These are phyloP conservation scores for Heteronetta atricapilla DNA, from an alignment of 2,113 vertebrate species.

Conservation along the genomic window DNA sequence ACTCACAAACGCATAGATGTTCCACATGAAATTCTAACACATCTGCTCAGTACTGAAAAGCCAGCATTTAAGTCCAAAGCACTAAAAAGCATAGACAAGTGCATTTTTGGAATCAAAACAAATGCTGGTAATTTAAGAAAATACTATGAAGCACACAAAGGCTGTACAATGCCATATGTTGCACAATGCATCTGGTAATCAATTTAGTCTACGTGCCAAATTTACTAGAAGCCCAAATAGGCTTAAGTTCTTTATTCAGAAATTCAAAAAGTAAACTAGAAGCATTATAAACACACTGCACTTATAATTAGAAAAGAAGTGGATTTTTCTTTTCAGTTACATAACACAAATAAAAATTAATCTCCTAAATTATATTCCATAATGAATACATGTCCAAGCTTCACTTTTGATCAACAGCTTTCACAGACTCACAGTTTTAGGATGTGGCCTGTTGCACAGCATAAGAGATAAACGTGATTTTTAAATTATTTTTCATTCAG, in stretches of 20 bases:
- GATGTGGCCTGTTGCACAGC: background rate
- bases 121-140: constrained; percentile 61
- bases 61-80: constrained; percentile 53
- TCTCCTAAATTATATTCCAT: background rate
- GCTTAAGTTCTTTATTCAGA: constrained; percentile 28
- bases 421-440: constrained; percentile 1
- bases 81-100: constrained; percentile 35
- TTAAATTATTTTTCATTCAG: constrained; percentile 15
- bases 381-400: background rate
- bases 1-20: constrained; percentile 14
- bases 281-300: background rate
- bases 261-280: constrained; percentile 11
- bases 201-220: constrained; percentile 14
- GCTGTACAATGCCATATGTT: constrained; percentile 53
- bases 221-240: constrained; percentile 25
- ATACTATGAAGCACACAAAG: constrained; percentile 52
- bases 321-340: constrained; percentile 4
- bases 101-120: constrained; percentile 63
- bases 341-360: constrained; percentile 28
- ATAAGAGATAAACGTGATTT: constrained; percentile 13
- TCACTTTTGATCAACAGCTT: constrained; percentile 27
- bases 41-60: constrained; percentile 61
- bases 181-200: constrained; percentile 40
- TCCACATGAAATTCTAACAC: constrained; percentile 38
- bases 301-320: background rate